Evolutionary conservation across 2,113 vertebrate genomes (phyloP), one percentile per base, ranked within the genome.

Genomic region (Myotis davidii): DNA sequence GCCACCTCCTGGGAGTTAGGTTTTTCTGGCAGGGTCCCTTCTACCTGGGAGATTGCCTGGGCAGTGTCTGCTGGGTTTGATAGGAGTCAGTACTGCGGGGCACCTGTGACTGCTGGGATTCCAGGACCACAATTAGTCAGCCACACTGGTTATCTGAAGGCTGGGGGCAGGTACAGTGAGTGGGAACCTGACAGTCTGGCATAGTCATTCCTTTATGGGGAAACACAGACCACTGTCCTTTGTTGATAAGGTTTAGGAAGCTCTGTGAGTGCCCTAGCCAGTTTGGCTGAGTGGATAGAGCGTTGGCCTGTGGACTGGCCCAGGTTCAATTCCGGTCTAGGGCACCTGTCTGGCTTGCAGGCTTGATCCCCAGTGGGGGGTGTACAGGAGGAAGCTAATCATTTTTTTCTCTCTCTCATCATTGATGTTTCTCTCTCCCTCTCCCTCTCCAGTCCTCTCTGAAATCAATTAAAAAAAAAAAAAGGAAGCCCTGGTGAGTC

Each of bases 71-170:
- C 8, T 91, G 52, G 72, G 72, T 50, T 70, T 84, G 5, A 64
- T 0, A n/a, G 59, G 32, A 48, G 52, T 70, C 18, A 32, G 25
- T 9, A 29, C n/a, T 34, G 56, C 90, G 82, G 88, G 9, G 16
- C 2, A 3, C 32, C 39, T 23, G 6, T 50, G 34, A 52, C 14
- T 42, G 4, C 11, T 48, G 21, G 72, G 61, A 42, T 54, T 37
- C 25, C n/a, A 48, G 23, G 14, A 4, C 6, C 4, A 0, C 0
- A 34, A 45, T 45, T 3, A 2, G 6, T 23, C 61, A 61, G n/a
- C 29, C 16, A 25, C n/a, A 2, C 13, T 37, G 50, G 56, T 48
- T 69, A 45, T 3, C 42, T 25, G 39, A 81, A 83, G 84, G 27
- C 54, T 93, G 88, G 56, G 0, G 5, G 32, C 17, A 2, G 25